Evolutionary conservation across 2,888 invertebrate species (phyloP).

Genomic region (Escarpia spicata): DNA sequence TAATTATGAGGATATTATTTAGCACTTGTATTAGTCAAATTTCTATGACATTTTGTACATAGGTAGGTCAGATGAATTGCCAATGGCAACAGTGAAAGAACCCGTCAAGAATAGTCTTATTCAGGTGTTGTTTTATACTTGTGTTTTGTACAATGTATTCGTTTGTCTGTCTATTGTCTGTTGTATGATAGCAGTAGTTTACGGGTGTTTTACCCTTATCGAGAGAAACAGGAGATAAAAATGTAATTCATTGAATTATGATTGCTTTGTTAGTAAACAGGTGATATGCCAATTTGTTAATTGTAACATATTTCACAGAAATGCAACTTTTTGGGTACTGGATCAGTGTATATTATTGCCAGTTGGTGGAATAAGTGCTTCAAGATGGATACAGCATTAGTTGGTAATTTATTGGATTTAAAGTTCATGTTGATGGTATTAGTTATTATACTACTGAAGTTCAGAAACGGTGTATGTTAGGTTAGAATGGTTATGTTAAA

Average conservation of each 20-base stretch:
- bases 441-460: background rate
- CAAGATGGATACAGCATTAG: background rate
- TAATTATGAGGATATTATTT: conserved; percentile 13
- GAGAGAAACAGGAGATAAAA: background rate
- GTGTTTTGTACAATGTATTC: background rate
- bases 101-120: background rate
- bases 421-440: background rate
- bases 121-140: background rate
- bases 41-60: conserved; percentile 2
- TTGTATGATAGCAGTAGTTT: background rate
- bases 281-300: background rate
- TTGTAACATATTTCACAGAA: background rate
- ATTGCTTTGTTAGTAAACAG: background rate
- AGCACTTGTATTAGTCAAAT: background rate
- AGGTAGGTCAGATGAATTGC: background rate
- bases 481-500: background rate
- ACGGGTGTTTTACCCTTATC: background rate
- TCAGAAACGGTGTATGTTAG: background rate
- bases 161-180: background rate
- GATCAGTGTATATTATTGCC: background rate
- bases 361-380: background rate
- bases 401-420: background rate
- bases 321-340: background rate
- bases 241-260: too few relatives aligned
- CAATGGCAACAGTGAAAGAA: background rate